Base-by-base conservation (phyloP, 2,888 invertebrate genomes). In the Parapristionchus giblindavisi region DNA sequence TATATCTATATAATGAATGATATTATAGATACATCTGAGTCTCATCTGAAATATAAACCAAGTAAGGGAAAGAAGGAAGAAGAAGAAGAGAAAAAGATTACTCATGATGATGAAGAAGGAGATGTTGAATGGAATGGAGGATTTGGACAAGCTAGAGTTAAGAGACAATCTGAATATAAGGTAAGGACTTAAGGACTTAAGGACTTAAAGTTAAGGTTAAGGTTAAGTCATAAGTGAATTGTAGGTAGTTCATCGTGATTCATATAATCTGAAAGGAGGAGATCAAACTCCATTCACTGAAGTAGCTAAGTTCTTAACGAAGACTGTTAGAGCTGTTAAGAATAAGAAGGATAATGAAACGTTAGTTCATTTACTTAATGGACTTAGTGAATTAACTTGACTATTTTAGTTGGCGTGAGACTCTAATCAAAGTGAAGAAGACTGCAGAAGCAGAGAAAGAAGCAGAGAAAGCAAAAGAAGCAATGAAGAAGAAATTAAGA, bases 111-210 rank as follows among this genome's bases (percentile, higher is more conserved):
- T 70, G 75, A 52, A 29, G 63, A 76, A 77, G 65, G 66, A 77
- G 51, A 75, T 27, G 32, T 82, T 14, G 77, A 81, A 68, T 82
- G 82, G 82, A 76, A 77, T 27, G 81, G 83, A 38, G 79, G 80
- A 11, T 82, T 84, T 54, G 82, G 81, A 70, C 78, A 77, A 24
- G 78, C 79, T 11, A 66, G 83, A 73, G 75, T 73, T 11, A 83
- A 81, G 72, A 65, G 84, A 43, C 48, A 48, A 21, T 48, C 48
- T 56, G 56, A 27, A 21, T 56, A 56, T 27, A 56, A 78, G 75
- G 32, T 11, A 51, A 43, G 63, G 43, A 66, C 48, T 43, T 43
- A 4, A 21, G 66, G 32, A n/a, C 27, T 36, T 14, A 40, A 14
- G 6, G 11, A 54, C n/a, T 24, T n/a, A 24, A 54, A n/a, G n/a